Base-by-base conservation (phyloP, 2,888 invertebrate genomes). In the Eledona agricola region DNA sequence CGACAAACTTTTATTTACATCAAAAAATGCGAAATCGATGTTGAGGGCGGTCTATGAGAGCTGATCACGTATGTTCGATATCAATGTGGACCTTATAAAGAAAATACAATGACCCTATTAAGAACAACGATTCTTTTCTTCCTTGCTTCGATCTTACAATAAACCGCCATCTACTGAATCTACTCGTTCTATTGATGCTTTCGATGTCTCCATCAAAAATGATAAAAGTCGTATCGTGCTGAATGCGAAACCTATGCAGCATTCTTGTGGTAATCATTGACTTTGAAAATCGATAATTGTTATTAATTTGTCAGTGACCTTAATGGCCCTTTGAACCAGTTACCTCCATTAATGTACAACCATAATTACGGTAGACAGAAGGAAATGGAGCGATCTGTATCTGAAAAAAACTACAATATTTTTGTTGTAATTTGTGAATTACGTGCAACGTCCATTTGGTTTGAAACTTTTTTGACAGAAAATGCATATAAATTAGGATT, bases 61-160 rank as follows among this genome's bases (percentile, higher is more conserved):
- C 28, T 17, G 40, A 25, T 40, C 40, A 40, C 40, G 40, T 40
- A 9, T 10, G n/a, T 38, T 17, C 23, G 16, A 40, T 40, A 40
- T 26, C 40, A 40, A 26, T 40, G 19, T 28, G 13, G 19, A 28
- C n/a, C 40, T 26, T 16, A 13, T 17, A 11, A 38, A 26, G 37
- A 37, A 19, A 25, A 28, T 28, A 34, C 6, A 10, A 40, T 10
- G n/a, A n/a, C 26, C 15, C 26, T 13, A 17, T 40, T 40, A 40
- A 40, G 26, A 38, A 25, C 26, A 38, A 38, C 9, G 5, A 26
- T 9, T 4, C 20, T 35, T n/a, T n/a, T n/a, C n/a, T 32, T 35
- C 35, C 35, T 32, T 4, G 15, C 15, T 9, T 7, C n/a, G 13
- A 38, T 25, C 23, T 38, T 25, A 38, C 26, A 23, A 4, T 38